A percentile compares a stretch with the other conserved stretches of the same genome.
These are phyloP conservation scores for Lepilemur ruficaudatus DNA, from an alignment of 2,797 vertebrate species.

Conservation along the genomic window DNA sequence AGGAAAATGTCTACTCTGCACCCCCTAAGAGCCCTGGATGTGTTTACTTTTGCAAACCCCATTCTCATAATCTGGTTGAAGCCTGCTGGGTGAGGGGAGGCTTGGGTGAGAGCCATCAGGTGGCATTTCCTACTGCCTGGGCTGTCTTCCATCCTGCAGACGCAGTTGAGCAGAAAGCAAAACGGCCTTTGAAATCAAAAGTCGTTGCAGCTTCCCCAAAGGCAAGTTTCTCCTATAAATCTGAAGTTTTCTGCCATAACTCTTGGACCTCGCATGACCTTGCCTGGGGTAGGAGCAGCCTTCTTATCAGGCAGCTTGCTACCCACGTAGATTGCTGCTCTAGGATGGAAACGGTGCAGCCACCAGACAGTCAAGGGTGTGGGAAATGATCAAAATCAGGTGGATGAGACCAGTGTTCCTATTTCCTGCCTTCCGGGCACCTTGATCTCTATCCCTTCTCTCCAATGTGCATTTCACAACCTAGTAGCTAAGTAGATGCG, in stretches of 20 bases:
- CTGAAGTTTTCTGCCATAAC: not conserved
- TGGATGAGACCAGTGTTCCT: not conserved
- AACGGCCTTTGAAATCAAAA: not conserved
- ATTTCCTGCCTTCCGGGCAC: not conserved
- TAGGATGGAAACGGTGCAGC: accelerated
- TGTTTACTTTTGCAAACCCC: not conserved
- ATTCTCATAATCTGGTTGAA: not conserved
- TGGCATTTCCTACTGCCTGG: not conserved
- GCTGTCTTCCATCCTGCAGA: not conserved
- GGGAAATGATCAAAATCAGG: not conserved
- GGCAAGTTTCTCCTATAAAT: not conserved
- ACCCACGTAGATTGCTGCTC: not conserved
- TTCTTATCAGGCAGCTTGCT: not conserved
- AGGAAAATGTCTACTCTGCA: not conserved
- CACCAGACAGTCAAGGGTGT: too few species aligned
- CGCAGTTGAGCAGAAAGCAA: not conserved
- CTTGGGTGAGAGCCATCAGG: not conserved
- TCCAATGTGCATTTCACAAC: not conserved
- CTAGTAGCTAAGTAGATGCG: not conserved
- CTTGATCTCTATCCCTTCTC: not conserved
- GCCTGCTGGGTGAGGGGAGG: not conserved
- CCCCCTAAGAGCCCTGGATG: not conserved
- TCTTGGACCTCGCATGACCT: not conserved
- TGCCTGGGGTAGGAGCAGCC: not conserved
- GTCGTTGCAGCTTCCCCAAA: not conserved